Conservation (phyloP, 2,888 invertebrate genomes). For the Spilarctia lutea region DNA sequence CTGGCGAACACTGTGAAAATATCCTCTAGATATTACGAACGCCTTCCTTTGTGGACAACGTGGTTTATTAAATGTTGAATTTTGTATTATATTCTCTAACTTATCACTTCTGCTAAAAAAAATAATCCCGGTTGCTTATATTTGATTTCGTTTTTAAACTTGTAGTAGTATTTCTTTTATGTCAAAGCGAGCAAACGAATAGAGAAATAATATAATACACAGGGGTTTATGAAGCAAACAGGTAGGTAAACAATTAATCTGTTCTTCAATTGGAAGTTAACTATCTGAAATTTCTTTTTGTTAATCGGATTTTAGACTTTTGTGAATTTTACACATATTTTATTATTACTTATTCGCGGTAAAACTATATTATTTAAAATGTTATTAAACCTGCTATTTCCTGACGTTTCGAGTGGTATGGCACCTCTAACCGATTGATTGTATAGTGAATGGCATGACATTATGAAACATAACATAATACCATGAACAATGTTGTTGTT, state of each 20-base stretch:
- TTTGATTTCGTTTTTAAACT: background rate
- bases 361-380: too few relatives aligned
- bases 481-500: background rate
- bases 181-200: too few relatives aligned
- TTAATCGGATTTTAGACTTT: background rate
- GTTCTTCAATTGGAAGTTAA: background rate
- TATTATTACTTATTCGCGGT: too few relatives aligned
- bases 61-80: background rate
- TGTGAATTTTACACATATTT: too few relatives aligned
- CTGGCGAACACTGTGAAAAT: conserved; percentile 21
- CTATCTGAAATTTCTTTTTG: background rate
- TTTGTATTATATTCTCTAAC: background rate
- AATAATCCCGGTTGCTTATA: background rate
- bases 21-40: conserved; percentile 9
- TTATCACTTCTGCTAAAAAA: background rate
- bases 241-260: background rate
- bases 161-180: too few relatives aligned
- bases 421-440: too few relatives aligned
- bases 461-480: background rate
- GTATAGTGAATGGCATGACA: background rate
- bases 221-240: background rate
- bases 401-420: too few relatives aligned
- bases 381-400: too few relatives aligned
- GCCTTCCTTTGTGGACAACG: background rate
- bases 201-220: background rate